Conservation (phyloP, 2,888 invertebrate genomes). For the Uropetala carovei region DNA sequence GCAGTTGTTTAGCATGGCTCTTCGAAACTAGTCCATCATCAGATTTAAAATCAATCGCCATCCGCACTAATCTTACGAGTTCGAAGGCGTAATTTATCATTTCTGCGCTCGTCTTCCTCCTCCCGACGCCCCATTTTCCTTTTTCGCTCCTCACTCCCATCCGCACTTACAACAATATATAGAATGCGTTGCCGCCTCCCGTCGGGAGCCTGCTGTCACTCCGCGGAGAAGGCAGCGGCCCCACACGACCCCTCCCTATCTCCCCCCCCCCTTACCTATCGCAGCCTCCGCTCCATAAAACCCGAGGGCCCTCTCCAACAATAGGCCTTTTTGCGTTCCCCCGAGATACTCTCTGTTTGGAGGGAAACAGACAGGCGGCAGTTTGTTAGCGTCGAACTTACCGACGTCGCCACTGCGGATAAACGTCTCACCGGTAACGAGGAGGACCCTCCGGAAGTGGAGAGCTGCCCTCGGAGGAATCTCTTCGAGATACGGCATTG, state of each 20-base stretch:
- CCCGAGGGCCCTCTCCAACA: not conserved
- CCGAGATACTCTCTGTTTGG: conserved; percentile 50
- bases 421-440: conserved; percentile 31
- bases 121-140: not conserved
- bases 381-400: conserved; percentile 54
- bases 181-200: conserved; percentile 18
- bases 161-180: not conserved
- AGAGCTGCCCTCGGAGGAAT: conserved; percentile 38
- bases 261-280: not conserved
- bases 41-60: conserved; percentile 43
- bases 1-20: not conserved
- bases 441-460: conserved; percentile 17
- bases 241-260: conserved; percentile 7
- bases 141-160: not conserved
- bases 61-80: not conserved
- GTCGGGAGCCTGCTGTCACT: conserved; percentile 55
- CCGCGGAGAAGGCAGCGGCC: conserved; percentile 32
- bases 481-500: conserved; percentile 29
- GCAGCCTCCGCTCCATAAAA: not conserved
- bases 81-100: conserved; percentile 18
- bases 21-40: not conserved
- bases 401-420: not conserved
- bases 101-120: not conserved
- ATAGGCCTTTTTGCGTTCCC: conserved; percentile 18
- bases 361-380: conserved; percentile 49